Evolutionary conservation across 2,113 vertebrate genomes (phyloP).

Genomic region (Neolamprologus devosi): DNA sequence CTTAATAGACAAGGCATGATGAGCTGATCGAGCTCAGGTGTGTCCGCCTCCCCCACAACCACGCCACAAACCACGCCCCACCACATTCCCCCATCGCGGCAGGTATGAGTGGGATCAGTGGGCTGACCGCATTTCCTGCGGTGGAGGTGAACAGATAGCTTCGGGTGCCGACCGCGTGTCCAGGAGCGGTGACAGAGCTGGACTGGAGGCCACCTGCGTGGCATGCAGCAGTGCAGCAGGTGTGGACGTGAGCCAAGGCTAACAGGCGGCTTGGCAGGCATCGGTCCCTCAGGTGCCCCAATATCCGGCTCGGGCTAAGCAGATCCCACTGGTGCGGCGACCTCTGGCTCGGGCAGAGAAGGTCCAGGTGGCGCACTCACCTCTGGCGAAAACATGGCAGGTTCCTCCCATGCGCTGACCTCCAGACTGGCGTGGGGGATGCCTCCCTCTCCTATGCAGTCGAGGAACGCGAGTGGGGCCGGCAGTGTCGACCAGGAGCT

Average conservation of each 20-base stretch:
- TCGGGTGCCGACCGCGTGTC: rapidly evolving
- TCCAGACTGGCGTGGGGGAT: rapidly evolving
- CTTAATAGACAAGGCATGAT: neutral
- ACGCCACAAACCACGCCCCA: neutral
- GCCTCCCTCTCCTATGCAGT: neutral
- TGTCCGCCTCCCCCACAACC: neutral
- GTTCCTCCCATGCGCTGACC: neutral
- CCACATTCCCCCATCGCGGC: neutral
- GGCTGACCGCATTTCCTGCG: neutral
- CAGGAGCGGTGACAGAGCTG: neutral
- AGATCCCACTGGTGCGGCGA: neutral
- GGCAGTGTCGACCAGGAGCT: neutral
- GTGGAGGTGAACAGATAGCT: neutral
- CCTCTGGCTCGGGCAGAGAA: neutral
- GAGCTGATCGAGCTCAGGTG: neutral
- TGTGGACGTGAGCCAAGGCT: neutral
- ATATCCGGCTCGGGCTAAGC: neutral
- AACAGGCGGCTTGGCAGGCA: neutral
- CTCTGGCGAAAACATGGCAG: neutral
- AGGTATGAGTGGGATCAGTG: neutral
- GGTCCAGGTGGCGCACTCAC: neutral
- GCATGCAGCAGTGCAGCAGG: rapidly evolving
- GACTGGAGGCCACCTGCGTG: neutral
- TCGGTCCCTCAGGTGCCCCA: neutral
- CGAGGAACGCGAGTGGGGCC: neutral